These are phyloP conservation scores for Cylas formicarius DNA, from an alignment of 1,140 invertebrate species.

Conservation along the genomic window DNA sequence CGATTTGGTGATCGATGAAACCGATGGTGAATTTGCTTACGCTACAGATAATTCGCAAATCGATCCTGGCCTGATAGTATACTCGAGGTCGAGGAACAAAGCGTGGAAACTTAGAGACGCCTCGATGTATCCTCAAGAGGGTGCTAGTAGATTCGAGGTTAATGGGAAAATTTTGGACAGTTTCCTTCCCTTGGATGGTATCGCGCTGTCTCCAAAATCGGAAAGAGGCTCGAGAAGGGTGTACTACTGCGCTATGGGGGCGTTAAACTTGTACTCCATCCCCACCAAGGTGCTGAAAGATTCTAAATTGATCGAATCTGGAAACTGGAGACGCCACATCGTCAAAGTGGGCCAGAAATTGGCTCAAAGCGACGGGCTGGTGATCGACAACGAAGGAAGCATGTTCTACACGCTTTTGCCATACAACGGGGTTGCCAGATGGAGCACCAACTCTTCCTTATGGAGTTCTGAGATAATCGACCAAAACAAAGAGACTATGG, in stretches of 20 bases:
- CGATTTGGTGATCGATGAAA: constrained; percentile 61
- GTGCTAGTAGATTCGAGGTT: no score
- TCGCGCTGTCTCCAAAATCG: constrained; percentile 53
- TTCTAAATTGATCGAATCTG: constrained; percentile 40
- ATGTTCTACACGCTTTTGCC: constrained; percentile 60
- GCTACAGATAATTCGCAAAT: constrained; percentile 57
- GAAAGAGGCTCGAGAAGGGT: constrained; percentile 48
- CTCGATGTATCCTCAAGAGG: no score
- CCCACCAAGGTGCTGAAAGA: constrained; percentile 50
- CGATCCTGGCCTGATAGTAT: constrained; percentile 64
- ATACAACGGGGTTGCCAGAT: constrained; percentile 57
- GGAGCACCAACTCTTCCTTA: constrained; percentile 50
- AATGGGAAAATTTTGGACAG: no score
- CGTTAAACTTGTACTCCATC: constrained; percentile 55
- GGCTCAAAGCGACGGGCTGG: constrained; percentile 58
- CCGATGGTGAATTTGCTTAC: constrained; percentile 57
- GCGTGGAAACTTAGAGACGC: constrained; percentile 61
- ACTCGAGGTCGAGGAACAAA: constrained; percentile 50
- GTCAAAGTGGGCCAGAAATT: constrained; percentile 52
- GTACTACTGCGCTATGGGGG: constrained; percentile 58
- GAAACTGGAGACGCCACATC: constrained; percentile 38
- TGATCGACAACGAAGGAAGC: constrained; percentile 55
- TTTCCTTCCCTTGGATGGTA: constrained; percentile 62
- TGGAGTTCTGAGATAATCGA: constrained; percentile 51
- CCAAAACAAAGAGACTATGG: constrained; percentile 55